Evolutionary conservation across 2,797 vertebrate species (phyloP).

Genomic region (Phoxinus dragarum): DNA sequence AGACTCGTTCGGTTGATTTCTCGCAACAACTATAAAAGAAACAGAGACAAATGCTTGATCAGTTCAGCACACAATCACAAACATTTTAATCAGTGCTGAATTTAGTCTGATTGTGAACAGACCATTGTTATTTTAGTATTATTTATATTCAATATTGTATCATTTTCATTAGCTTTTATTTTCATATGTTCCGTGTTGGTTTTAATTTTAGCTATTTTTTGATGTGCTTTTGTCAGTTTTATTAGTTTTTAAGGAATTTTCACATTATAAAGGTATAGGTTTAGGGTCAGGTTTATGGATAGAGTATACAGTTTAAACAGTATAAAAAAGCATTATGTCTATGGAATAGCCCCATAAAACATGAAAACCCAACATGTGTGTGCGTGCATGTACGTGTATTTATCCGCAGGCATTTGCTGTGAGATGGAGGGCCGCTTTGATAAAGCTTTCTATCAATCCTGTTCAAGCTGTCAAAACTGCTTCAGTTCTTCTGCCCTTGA

Average conservation of each 20-base stretch:
- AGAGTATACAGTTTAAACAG: neutral
- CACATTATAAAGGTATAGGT: neutral
- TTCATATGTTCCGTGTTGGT: neutral
- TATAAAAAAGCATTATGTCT: neutral
- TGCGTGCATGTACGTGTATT: slow-evolving; percentile 66
- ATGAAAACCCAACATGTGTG: slow-evolving; percentile 56
- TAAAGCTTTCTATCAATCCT: slow-evolving; percentile 84
- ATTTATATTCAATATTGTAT: too few species aligned
- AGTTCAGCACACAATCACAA: neutral
- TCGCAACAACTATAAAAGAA: slow-evolving; percentile 85
- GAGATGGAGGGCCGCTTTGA: slow-evolving; percentile 75
- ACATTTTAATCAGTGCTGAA: neutral
- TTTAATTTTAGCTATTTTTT: neutral
- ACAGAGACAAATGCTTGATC: slow-evolving; percentile 58
- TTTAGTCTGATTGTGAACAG: neutral
- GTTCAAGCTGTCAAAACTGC: slow-evolving; percentile 73
- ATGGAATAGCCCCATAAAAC: neutral
- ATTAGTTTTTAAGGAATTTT: too few species aligned
- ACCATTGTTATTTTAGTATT: neutral
- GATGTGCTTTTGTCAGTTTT: neutral
- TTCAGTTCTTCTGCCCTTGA: slow-evolving; percentile 83
- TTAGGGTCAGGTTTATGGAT: neutral
- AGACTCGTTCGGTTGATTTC: slow-evolving; percentile 94
- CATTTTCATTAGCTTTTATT: neutral
- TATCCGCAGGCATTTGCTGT: slow-evolving; percentile 71